Percentiles rank a stretch among this genome's conserved stretches.
Conservation (phyloP, 1,140 invertebrate species). For the Leptinotarsa defecta region DNA sequence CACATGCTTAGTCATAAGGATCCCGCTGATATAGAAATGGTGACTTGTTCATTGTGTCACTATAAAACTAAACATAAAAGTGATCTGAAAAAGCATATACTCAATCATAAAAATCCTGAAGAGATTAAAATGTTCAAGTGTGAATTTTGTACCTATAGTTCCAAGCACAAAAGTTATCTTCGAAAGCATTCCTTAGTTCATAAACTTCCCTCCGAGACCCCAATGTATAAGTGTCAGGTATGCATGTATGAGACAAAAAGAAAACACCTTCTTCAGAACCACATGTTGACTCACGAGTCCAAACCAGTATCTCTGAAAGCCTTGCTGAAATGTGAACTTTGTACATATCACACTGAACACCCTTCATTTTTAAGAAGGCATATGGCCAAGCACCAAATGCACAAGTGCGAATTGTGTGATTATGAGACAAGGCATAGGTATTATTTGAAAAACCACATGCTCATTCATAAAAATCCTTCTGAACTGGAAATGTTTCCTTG, state of each 20-base stretch:
- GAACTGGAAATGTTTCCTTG: conserved; percentile 27
- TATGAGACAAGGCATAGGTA: not conserved
- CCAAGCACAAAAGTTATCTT: conserved; percentile 10
- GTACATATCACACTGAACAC: not conserved
- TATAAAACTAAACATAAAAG: conserved; percentile 10
- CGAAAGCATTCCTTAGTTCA: conserved; percentile 3
- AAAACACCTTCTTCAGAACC: conserved; percentile 22
- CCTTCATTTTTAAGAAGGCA: not conserved
- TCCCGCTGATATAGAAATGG: conserved; percentile 56
- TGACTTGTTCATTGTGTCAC: not conserved
- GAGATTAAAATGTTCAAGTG: conserved; percentile 10
- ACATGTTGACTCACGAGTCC: conserved; percentile 1
- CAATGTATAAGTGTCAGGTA: conserved; percentile 19
- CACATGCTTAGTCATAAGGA: not conserved
- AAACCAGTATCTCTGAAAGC: not conserved
- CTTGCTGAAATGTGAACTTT: not conserved
- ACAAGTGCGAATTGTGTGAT: conserved; percentile 2
- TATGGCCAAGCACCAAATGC: not conserved
- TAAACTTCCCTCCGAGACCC: not conserved
- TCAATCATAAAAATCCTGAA: conserved; percentile 6
- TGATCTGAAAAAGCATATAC: not conserved
- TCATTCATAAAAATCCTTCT: conserved; percentile 23
- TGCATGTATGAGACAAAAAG: conserved; percentile 30
- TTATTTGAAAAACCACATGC: conserved; percentile 21
- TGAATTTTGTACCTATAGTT: not conserved